Percentiles rank a stretch among this genome's conserved stretches.
These are phyloP conservation scores for Polypterus senegalus DNA, from an alignment of 2,113 vertebrate genomes.

Conservation along the genomic window DNA sequence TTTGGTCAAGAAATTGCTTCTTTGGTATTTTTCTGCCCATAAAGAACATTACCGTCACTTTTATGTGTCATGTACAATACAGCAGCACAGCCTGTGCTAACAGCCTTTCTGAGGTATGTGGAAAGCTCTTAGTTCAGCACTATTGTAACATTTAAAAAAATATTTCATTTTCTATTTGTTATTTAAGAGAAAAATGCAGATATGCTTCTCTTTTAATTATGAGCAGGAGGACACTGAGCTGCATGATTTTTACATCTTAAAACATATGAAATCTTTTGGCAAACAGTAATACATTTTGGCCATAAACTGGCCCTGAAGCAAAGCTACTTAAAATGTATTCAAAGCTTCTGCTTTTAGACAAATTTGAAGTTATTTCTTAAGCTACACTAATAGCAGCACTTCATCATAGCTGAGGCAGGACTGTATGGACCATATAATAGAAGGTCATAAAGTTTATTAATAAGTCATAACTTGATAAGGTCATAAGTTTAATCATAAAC, in stretches of 20 bases:
- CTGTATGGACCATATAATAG: too few species aligned
- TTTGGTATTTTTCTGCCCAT: conserved; percentile 57
- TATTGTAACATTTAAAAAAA: conserved; percentile 5
- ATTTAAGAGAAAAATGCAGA: background rate
- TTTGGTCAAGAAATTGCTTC: conserved; percentile 73
- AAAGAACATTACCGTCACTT: conserved; percentile 68
- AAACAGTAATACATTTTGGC: too few species aligned
- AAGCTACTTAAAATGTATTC: too few species aligned
- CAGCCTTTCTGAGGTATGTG: conserved; percentile 66
- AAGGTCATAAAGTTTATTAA: too few species aligned
- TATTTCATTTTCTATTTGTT: background rate
- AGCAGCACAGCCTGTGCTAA: conserved; percentile 59
- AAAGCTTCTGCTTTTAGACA: too few species aligned
- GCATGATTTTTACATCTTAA: background rate
- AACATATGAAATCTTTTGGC: background rate
- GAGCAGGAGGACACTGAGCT: background rate
- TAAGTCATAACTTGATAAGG: too few species aligned
- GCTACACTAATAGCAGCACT: too few species aligned
- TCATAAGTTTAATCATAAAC: too few species aligned
- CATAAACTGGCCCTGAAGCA: too few species aligned
- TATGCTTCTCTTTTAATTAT: background rate
- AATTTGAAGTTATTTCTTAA: too few species aligned
- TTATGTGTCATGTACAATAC: conserved; percentile 69
- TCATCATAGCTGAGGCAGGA: too few species aligned
- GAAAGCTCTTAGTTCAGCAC: conserved; percentile 14